These are phyloP conservation scores for Petaurus breviceps DNA, from an alignment of 2,113 vertebrate genomes.

Conservation along the genomic window DNA sequence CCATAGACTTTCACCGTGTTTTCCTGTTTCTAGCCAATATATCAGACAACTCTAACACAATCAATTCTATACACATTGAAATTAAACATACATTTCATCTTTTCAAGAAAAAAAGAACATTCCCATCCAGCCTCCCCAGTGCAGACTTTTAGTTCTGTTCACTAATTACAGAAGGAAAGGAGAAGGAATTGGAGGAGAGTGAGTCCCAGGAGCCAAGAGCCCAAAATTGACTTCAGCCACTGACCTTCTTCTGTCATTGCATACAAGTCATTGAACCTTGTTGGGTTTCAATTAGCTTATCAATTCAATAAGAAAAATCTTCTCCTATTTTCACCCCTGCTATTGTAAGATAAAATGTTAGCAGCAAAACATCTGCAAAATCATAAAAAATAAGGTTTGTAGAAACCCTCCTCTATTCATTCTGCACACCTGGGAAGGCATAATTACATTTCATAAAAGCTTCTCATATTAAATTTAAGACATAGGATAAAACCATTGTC, in stretches of 20 bases:
- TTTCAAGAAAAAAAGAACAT: not conserved
- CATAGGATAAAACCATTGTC: not conserved
- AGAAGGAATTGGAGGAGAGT: not conserved
- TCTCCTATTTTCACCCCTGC: constrained; percentile 1
- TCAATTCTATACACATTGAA: not conserved
- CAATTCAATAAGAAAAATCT: constrained; percentile 24
- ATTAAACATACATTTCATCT: not conserved
- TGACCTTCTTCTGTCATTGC: not conserved
- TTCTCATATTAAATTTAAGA: constrained; percentile 19
- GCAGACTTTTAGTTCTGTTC: not conserved
- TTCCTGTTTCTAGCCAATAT: not conserved
- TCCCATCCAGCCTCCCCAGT: not conserved
- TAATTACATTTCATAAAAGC: constrained; percentile 27
- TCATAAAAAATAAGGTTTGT: not conserved
- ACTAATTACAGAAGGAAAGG: not conserved
- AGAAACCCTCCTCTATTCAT: not conserved
- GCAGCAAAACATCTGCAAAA: constrained; percentile 38
- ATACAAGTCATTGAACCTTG: not conserved
- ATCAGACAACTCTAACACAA: not conserved
- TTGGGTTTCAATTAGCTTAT: constrained; percentile 3
- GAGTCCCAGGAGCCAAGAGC: not conserved
- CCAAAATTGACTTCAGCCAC: not conserved
- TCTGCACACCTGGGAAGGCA: not conserved
- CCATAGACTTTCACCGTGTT: not conserved
- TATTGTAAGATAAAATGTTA: not conserved